These are phyloP conservation scores for Hydropotes inermis DNA, from an alignment of 2,113 vertebrate genomes.

Conservation along the genomic window DNA sequence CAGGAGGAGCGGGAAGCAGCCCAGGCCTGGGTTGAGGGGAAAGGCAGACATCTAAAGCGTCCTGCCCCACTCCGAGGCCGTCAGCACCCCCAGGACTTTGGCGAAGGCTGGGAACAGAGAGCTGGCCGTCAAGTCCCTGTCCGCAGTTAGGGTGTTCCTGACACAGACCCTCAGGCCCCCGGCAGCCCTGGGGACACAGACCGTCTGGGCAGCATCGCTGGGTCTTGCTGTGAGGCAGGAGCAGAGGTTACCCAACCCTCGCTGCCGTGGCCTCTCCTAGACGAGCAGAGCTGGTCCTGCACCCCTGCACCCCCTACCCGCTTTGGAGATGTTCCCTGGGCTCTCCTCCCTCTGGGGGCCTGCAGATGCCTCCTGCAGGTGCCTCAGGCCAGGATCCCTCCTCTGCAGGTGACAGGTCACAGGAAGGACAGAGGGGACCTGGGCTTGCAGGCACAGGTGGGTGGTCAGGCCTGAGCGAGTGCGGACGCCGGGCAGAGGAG, in stretches of 20 bases:
- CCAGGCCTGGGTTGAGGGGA: no score
- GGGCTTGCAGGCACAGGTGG: background rate
- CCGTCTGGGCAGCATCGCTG: accelerated
- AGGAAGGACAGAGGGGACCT: background rate
- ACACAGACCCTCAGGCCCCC: background rate
- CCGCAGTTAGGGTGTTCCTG: background rate
- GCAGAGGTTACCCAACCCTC: background rate
- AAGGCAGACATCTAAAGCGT: background rate
- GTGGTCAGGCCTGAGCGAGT: background rate
- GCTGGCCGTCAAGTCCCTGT: background rate
- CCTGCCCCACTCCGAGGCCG: background rate
- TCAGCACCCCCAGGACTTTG: background rate
- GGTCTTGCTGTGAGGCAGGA: background rate
- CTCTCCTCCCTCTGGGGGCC: background rate
- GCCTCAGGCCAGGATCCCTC: background rate
- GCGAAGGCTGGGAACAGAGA: background rate
- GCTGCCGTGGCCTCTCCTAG: accelerated
- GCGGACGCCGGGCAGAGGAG: accelerated
- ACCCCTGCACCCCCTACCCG: background rate
- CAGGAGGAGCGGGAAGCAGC: background rate
- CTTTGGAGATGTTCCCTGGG: no score
- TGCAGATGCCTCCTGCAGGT: no score
- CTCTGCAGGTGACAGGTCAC: no score
- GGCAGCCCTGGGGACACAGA: background rate
- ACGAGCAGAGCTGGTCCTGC: background rate